Conservation (phyloP, 1,140 invertebrate genomes). For the Lepeophtheirus salmonis region DNA sequence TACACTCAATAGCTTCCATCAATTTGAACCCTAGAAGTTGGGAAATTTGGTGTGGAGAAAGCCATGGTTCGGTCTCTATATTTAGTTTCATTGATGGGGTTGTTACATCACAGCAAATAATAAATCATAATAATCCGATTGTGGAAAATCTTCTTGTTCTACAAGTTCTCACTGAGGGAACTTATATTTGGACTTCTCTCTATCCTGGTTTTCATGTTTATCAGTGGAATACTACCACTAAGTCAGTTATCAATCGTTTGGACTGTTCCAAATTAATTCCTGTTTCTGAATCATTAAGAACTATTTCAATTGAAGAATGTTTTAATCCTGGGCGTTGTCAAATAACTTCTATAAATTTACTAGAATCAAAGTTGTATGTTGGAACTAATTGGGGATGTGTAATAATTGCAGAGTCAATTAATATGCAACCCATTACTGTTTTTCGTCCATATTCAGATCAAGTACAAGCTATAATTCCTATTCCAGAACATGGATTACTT, state of each 20-base stretch:
- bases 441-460: constrained; percentile 76
- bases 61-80: constrained; percentile 47
- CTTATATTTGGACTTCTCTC: constrained; percentile 51
- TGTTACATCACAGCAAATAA: constrained; percentile 38
- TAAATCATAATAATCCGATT: constrained; percentile 38
- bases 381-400: constrained; percentile 81
- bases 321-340: constrained; percentile 55
- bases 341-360: constrained; percentile 53
- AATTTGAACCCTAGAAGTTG: constrained; percentile 25
- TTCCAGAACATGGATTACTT: constrained; percentile 30
- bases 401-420: constrained; percentile 57
- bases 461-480: constrained; percentile 33
- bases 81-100: constrained; percentile 40
- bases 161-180: constrained; percentile 30
- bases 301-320: constrained; percentile 72
- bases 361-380: constrained; percentile 50
- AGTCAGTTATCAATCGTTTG: constrained; percentile 44
- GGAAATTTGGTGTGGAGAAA: constrained; percentile 55
- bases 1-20: constrained; percentile 8
- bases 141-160: constrained; percentile 41
- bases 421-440: constrained; percentile 62
- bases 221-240: constrained; percentile 50
- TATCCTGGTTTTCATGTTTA: constrained; percentile 60
- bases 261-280: constrained; percentile 79
- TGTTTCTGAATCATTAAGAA: constrained; percentile 73